Conservation (phyloP, 2,113 vertebrate genomes). For the Grallaria varia region DNA sequence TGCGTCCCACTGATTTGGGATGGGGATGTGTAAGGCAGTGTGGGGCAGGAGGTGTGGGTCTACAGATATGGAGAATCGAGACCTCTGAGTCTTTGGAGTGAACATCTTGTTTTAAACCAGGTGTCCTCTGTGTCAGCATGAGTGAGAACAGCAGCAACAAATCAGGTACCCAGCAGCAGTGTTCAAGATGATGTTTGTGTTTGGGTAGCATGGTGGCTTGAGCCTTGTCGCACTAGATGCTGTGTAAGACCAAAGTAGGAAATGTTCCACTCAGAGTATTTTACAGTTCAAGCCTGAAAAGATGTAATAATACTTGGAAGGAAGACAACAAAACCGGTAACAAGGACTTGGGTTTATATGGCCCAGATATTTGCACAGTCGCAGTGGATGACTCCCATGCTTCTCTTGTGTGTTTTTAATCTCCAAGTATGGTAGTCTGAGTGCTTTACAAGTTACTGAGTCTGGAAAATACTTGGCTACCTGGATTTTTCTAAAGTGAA, state of each 20-base stretch:
- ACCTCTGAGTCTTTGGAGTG: not conserved
- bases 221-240: not conserved
- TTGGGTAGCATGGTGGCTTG: not conserved
- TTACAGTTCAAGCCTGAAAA: not conserved
- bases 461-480: not conserved
- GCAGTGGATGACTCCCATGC: not conserved
- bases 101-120: not conserved
- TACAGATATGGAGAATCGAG: not conserved
- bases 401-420: not conserved
- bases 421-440: not conserved
- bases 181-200: not conserved
- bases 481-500: not conserved
- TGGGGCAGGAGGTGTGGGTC: not conserved
- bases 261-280: not conserved
- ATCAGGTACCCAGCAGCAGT: not conserved
- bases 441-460: not conserved
- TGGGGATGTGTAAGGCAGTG: fast-evolving
- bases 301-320: slow-evolving; percentile 5
- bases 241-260: slow-evolving; percentile 23
- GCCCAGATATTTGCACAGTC: not conserved
- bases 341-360: not conserved
- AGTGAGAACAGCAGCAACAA: not conserved
- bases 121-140: not conserved
- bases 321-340: not conserved
- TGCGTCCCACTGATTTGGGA: not conserved